phyloP scores from a whole-genome alignment of 1,140 invertebrate species.

The Batillaria attramentaria region DNA sequence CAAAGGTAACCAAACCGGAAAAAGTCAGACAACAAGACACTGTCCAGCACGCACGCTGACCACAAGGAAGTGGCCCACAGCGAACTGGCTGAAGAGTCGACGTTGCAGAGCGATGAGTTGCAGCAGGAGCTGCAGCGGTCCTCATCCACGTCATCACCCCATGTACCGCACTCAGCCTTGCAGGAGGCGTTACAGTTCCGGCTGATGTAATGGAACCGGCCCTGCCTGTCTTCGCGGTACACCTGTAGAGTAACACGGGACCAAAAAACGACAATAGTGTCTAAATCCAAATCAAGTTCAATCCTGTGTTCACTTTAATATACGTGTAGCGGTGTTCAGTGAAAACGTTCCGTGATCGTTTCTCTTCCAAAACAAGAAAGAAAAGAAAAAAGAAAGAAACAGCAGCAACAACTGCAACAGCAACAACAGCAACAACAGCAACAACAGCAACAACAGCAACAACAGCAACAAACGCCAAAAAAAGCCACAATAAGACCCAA shows the following conservation, averaged over 20 bases:
- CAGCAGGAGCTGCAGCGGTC: conserved; percentile 41
- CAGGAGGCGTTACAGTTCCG: conserved; percentile 34
- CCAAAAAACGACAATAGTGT: background rate
- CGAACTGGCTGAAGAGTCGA: conserved; percentile 4
- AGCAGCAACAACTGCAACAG: too few relatives aligned
- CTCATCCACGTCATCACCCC: conserved; percentile 39
- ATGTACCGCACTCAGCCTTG: conserved; percentile 32
- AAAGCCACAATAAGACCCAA: too few relatives aligned
- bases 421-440: too few relatives aligned
- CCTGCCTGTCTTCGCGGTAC: conserved; percentile 28
- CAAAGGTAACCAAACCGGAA: too few relatives aligned
- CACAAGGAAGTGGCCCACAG: too few relatives aligned
- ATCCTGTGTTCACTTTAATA: background rate
- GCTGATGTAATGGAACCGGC: conserved; percentile 22
- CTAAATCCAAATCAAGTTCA: background rate
- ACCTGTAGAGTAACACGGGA: conserved; percentile 18
- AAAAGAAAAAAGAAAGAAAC: too few relatives aligned
- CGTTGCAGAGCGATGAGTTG: conserved; percentile 34
- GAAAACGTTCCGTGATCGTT: background rate
- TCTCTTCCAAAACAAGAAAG: background rate
- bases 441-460: too few relatives aligned
- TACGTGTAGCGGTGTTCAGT: background rate
- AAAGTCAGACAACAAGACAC: too few relatives aligned
- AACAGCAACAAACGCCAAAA: too few relatives aligned
- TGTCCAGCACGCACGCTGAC: too few relatives aligned